phyloP scores from a whole-genome alignment of 2,113 vertebrate species.

The Calidris pygmaea region DNA sequence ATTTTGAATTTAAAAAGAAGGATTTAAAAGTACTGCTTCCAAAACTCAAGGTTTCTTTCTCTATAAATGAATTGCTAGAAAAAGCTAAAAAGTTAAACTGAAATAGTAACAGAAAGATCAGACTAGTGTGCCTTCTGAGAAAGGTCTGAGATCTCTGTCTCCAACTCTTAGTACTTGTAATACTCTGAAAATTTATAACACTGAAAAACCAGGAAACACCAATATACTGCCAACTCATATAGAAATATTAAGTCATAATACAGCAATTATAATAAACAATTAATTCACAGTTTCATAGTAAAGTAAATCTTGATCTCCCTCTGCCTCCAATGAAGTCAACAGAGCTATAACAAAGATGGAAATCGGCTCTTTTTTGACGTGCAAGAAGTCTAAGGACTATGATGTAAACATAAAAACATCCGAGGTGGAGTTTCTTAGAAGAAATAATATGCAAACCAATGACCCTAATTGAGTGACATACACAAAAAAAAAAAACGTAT shows the following conservation, averaged over 20 bases:
- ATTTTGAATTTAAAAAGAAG: background rate
- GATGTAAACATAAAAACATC: background rate
- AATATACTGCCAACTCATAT: accelerated
- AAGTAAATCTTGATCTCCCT: background rate
- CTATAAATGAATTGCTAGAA: background rate
- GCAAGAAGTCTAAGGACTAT: too few species aligned
- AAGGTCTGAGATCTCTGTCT: background rate
- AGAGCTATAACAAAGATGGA: background rate
- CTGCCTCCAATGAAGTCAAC: background rate
- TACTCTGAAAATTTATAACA: background rate
- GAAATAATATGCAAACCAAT: background rate
- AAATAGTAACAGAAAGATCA: background rate
- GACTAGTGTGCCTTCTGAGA: background rate
- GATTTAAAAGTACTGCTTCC: background rate
- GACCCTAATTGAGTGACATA: background rate
- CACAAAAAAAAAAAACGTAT: background rate
- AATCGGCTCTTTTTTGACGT: accelerated
- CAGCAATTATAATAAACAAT: background rate
- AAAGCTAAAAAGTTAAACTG: background rate
- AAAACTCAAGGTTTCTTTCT: background rate
- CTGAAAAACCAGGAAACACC: background rate
- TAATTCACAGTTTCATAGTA: background rate
- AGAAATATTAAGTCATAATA: background rate
- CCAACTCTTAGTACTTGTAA: background rate
- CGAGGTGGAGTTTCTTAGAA: background rate